phyloP scores from a whole-genome alignment of 2,797 vertebrate genomes.

The Agapornis canus region DNA sequence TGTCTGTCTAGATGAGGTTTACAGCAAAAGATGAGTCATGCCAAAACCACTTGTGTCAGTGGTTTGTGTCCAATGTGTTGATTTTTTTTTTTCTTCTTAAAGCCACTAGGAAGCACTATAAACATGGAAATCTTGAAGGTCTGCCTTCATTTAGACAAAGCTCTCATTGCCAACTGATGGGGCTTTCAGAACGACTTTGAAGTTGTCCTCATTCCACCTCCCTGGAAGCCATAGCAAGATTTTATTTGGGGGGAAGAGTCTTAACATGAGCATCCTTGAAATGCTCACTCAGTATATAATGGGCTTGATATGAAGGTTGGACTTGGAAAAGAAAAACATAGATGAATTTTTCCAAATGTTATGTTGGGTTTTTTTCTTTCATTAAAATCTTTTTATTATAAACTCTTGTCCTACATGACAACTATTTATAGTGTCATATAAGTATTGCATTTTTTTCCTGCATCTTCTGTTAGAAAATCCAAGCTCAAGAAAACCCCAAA shows the following conservation, averaged over 20 bases:
- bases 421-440: neutral
- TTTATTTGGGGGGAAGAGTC: neutral
- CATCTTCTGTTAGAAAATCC: neutral
- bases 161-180: neutral
- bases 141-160: neutral
- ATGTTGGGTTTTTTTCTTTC: neutral
- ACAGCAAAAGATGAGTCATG: neutral
- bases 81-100: neutral
- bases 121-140: neutral
- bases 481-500: neutral
- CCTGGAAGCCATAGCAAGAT: neutral
- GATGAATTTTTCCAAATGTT: neutral
- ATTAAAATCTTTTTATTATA: neutral
- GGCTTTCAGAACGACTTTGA: neutral
- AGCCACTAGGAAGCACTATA: neutral
- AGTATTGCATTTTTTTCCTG: rapidly evolving
- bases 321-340: neutral
- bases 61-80: neutral
- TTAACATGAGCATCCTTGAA: neutral
- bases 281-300: neutral
- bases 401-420: neutral
- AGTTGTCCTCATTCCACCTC: neutral
- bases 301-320: neutral
- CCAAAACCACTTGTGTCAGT: neutral
- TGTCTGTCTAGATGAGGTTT: neutral